A percentile compares a stretch with the other conserved stretches of the same genome.
Conservation (phyloP, 37 sponge, comb jelly and placozoan species). For the Crambe crambe region DNA sequence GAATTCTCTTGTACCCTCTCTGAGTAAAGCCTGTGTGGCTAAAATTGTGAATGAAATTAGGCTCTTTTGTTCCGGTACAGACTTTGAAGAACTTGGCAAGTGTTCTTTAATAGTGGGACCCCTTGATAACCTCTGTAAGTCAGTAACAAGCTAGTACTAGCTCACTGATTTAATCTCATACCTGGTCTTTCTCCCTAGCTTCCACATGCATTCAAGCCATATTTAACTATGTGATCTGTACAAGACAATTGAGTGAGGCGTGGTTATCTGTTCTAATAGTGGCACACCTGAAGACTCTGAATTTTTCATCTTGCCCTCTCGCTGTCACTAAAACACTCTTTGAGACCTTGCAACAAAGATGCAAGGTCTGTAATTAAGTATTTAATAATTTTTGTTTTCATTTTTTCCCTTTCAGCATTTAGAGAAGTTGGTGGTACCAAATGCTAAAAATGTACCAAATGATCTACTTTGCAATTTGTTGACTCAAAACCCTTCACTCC, state of each 20-base stretch:
- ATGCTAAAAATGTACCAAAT: constrained; percentile 14
- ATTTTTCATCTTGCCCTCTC: constrained; percentile 4
- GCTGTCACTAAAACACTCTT: constrained; percentile 6
- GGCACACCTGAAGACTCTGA: constrained; percentile 3
- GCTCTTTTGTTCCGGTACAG: constrained; percentile 15
- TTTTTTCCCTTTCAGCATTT: constrained; percentile 10
- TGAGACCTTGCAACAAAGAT: constrained; percentile 1
- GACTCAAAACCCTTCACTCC: constrained; percentile 21
- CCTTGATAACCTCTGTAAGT: constrained; percentile 19
- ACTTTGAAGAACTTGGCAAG: constrained; percentile 28
- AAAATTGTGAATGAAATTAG: constrained; percentile 28
- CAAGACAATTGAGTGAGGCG: constrained; percentile 3
- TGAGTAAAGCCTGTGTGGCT: constrained; percentile 15
- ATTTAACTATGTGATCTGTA: constrained; percentile 25
- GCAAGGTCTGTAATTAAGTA: constrained; percentile 4
- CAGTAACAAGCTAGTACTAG: not conserved
- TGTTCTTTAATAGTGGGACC: constrained; percentile 17
- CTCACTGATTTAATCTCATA: too few species aligned
- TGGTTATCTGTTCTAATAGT: constrained; percentile 23
- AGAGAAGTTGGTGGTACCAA: constrained; percentile 26
- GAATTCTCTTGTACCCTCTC: constrained; percentile 1
- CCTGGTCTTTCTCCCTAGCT: not conserved
- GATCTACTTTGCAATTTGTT: constrained; percentile 1
- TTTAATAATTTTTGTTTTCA: not conserved
- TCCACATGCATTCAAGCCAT: constrained; percentile 13